phyloP scores from a whole-genome alignment of 1,140 invertebrate genomes.

The Venturia canescens region DNA sequence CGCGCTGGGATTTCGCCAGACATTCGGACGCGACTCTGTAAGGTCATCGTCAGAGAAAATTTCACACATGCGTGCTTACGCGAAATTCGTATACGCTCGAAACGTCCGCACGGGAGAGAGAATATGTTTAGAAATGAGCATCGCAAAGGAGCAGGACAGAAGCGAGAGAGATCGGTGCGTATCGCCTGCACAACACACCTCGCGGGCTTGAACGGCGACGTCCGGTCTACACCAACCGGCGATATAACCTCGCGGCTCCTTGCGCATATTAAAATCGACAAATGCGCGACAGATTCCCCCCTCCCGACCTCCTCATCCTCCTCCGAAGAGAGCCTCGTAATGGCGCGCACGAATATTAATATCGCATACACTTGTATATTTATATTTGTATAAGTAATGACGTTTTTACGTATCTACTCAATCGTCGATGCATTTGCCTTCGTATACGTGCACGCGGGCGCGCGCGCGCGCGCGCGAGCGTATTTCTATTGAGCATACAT shows the following conservation, averaged over 20 bases:
- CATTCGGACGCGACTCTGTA: constrained; percentile 34
- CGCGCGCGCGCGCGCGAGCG: too few relatives aligned
- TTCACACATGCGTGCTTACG: neutral
- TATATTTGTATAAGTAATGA: neutral
- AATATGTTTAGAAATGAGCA: constrained; percentile 41
- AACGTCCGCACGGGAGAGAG: neutral
- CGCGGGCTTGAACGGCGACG: constrained; percentile 64
- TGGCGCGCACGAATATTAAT: constrained; percentile 45
- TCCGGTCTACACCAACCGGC: constrained; percentile 61
- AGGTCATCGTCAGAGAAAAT: constrained; percentile 27
- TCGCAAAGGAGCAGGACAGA: constrained; percentile 39
- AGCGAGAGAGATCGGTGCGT: constrained; percentile 46
- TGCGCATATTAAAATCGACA: constrained; percentile 44
- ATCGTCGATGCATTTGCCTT: too few relatives aligned
- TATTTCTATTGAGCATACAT: constrained; percentile 17
- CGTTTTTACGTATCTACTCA: neutral
- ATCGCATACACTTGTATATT: neutral
- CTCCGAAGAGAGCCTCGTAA: neutral
- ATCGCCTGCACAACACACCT: constrained; percentile 54
- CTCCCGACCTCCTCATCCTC: constrained; percentile 7
- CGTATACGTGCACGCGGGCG: too few relatives aligned
- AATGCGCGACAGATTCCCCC: constrained; percentile 20
- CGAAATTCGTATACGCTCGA: neutral
- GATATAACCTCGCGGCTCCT: constrained; percentile 53
- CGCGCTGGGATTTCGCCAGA: constrained; percentile 35